These are phyloP conservation scores for Elachura formosa DNA, from an alignment of 2,113 vertebrate genomes.

Conservation along the genomic window DNA sequence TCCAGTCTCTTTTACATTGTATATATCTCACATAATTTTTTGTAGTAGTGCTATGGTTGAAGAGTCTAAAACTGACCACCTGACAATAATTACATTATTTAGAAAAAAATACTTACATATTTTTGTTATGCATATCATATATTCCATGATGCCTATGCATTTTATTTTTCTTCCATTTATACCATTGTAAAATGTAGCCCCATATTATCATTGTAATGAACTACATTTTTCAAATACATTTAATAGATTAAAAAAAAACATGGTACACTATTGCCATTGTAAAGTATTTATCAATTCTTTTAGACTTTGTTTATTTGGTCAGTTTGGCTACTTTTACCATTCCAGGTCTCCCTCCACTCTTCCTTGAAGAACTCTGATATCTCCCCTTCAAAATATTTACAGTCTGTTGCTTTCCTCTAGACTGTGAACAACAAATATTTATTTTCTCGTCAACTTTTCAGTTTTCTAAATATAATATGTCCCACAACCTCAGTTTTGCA, in stretches of 20 bases:
- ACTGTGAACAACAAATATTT: not conserved
- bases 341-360: not conserved
- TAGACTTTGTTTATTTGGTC: accelerated
- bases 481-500: not conserved
- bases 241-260: too few species aligned
- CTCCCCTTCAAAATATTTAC: not conserved
- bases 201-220: not conserved
- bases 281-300: not conserved
- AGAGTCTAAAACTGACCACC: not conserved
- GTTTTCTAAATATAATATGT: not conserved
- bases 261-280: not conserved
- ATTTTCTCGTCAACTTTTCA: not conserved
- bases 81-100: not conserved
- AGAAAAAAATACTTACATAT: not conserved
- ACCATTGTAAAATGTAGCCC: not conserved
- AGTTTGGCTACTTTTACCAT: not conserved
- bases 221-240: not conserved
- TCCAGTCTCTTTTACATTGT: not conserved
- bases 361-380: not conserved
- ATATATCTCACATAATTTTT: not conserved
- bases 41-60: not conserved
- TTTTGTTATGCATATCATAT: too few species aligned
- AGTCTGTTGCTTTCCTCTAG: not conserved
- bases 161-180: too few species aligned
- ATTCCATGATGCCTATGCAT: too few species aligned